Base-by-base conservation (phyloP, 2,797 vertebrate genomes). In the Eulemur coronatus region DNA sequence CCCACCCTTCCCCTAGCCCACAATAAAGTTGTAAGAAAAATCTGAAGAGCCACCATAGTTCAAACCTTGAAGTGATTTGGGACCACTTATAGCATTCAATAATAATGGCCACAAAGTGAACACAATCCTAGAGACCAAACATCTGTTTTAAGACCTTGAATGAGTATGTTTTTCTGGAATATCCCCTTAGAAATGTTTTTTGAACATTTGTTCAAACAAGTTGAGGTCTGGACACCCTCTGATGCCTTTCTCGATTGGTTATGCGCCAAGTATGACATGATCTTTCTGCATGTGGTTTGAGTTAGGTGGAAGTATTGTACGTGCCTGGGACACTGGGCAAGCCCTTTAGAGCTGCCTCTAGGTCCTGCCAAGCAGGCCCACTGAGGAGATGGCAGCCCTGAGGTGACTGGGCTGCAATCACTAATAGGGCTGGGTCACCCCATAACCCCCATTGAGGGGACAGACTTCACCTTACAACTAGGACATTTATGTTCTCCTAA, bases 221-320 rank as follows among this genome's bases (percentile, higher is more conserved):
- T 76, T 95, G 97, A 99, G 98, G 99, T 99, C 99, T 99, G 99
- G 99, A 99, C 99, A 99, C 99, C 98, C 99, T 99, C 99, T 99
- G 98, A 98, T 99, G 99, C 98, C 99, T 98, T 99, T 99, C 99
- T 99, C 95, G 98, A 99, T 99, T 99, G 99, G 99, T 99, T 98
- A 98, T 97, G 97, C 97, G 99, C 99, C 99, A 99, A 99, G 98
- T 99, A 99, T 99, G 99, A 99, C 99, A 99, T 98, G 99, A 99
- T 99, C 98, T 97, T 98, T 98, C 98, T 97, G 96, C 99, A 99
- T 99, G 98, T 99, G 99, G 99, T 99, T 99, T 97, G 97, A 99
- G 98, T 99, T 99, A 99, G 99, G 99, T 99, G 89, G 99, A 99
- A 99, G 99, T 98, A 95, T 99, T 99, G 98, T 99, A 99, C 99